Base-by-base conservation (phyloP, 2,113 vertebrate species). In the Phoenicopterus ruber region DNA sequence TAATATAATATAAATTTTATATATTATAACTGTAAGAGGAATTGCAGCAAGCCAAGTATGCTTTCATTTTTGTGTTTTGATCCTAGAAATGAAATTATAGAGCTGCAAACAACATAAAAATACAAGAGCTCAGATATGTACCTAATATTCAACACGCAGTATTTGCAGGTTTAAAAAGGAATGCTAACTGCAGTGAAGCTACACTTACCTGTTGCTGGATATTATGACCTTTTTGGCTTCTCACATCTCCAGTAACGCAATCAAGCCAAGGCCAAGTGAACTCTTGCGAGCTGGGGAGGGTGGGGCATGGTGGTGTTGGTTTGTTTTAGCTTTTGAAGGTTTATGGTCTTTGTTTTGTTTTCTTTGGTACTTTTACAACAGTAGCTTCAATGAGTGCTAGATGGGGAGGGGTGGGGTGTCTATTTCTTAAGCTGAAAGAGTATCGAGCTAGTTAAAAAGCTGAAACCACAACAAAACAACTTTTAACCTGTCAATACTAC, bases 381-480 rank as follows among this genome's bases (percentile, higher is more conserved):
- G 16, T 18, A 17, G 4, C n/a, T 74, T 72, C 70, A 76, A 3
- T 29, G 17, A 82, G 24, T 29, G 11, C 11, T 70, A 28, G 14
- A 8, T 40, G 15, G 42, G 42, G 42, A n/a, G 42, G 12, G 42
- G 42, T 13, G 42, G 42, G 42, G 42, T 42, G 42, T 42, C 42
- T 13, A 42, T 42, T 92, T 54, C 82, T 77, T 77, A 49, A 52
- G 9, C 13, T 54, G 46, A 90, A 91, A 70, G n/a, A 92, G 20
- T 52, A 85, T 3, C 38, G 14, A 80, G 24, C 34, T 52, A 82
- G 50, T 72, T 69, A 38, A 88, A 91, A 88, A 96, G 76, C 57
- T 66, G 80, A 93, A 94, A 58, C 54, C 63, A 52, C 52, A 95
- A 83, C 34, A 74, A 88, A 97, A 88, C 12, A 86, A 93, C 94